Conservation (phyloP, 2,888 invertebrate species). For the Lasioglossum vierecki region DNA sequence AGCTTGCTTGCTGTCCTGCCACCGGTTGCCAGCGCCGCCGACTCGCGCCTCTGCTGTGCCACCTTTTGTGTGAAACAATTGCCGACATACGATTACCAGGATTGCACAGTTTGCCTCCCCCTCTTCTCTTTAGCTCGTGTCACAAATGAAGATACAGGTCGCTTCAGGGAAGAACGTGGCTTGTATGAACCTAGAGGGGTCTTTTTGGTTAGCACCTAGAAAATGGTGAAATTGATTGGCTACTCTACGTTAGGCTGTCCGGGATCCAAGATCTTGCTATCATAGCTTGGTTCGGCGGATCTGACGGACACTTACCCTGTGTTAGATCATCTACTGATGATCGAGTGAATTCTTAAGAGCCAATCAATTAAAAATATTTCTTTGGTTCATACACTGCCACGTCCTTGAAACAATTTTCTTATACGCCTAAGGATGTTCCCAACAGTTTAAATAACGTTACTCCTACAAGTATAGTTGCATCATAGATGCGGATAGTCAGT, state of each 20-base stretch:
- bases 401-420: constrained; percentile 26
- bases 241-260: background rate
- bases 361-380: background rate
- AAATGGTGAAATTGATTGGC: background rate
- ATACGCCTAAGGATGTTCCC: constrained; percentile 43
- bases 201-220: background rate
- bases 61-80: constrained; percentile 76
- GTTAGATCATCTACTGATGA: background rate
- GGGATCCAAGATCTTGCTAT: constrained; percentile 4
- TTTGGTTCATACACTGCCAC: constrained; percentile 32
- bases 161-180: background rate
- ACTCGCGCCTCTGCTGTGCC: constrained; percentile 81
- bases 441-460: constrained; percentile 42
- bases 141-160: constrained; percentile 3
- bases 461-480: constrained; percentile 21
- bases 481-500: constrained; percentile 17
- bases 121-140: background rate
- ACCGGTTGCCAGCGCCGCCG: constrained; percentile 75
- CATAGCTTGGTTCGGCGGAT: background rate
- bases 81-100: constrained; percentile 60
- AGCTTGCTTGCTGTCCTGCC: constrained; percentile 85
- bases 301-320: background rate
- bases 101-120: constrained; percentile 9
- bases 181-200: background rate
- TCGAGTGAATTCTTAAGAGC: background rate